These are phyloP conservation scores for Malurus melanocephalus DNA, from an alignment of 2,113 vertebrate species.

Conservation along the genomic window DNA sequence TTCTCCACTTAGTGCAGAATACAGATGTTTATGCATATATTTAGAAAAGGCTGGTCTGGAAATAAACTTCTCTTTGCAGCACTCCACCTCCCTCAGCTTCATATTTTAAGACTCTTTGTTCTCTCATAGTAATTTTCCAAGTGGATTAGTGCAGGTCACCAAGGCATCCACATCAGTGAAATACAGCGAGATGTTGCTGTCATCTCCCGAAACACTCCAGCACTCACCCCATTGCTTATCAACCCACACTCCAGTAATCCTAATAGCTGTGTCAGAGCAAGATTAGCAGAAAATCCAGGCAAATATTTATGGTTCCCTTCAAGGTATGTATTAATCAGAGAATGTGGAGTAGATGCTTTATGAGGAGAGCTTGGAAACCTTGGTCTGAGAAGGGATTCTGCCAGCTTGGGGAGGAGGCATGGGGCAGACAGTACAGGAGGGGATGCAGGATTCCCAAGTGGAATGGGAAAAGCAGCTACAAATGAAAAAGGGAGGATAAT, in stretches of 20 bases:
- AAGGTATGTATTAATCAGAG: background rate
- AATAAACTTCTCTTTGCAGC: conserved; percentile 1
- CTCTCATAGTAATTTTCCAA: conserved; percentile 15
- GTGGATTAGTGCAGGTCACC: conserved; percentile 28
- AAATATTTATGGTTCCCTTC: conserved; percentile 38
- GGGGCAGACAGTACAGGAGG: background rate
- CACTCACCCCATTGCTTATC: conserved; percentile 2
- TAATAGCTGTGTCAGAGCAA: conserved; percentile 29
- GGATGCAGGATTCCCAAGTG: background rate
- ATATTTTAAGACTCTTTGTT: conserved; percentile 2
- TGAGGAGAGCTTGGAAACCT: background rate
- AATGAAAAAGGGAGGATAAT: background rate
- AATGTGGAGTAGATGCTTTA: background rate
- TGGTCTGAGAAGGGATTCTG: background rate
- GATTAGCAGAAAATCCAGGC: conserved; percentile 36
- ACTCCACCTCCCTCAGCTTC: background rate
- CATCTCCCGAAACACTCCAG: conserved; percentile 8
- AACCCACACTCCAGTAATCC: conserved; percentile 26
- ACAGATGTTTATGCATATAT: background rate
- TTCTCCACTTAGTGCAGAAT: background rate
- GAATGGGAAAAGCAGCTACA: background rate
- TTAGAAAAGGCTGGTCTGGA: conserved; percentile 8
- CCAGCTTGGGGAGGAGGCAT: background rate
- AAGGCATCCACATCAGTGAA: conserved; percentile 26
- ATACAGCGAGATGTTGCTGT: background rate